Base-by-base conservation (phyloP, 2,113 vertebrate genomes). In the Tenebrosternarchus preto region DNA sequence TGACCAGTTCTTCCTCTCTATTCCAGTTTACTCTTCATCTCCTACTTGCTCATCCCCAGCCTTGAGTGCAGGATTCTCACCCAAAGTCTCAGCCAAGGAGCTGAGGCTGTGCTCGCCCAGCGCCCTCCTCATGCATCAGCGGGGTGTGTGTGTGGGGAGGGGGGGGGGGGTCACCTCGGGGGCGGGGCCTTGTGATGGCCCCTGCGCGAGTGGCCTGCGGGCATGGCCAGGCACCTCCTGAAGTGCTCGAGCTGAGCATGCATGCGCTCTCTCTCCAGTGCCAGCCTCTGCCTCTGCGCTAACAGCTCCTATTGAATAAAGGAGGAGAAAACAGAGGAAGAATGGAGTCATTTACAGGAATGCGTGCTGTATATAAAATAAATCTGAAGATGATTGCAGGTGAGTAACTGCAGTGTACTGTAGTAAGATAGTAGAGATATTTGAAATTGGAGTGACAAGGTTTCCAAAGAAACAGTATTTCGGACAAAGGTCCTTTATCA, bases 211-310 rank as follows among this genome's bases (percentile, higher is more conserved):
- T 96, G 96, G 86, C 94, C 89, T 72, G 96, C 92, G 66, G 97
- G 97, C 93, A 98, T 88, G 59, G 95, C 95, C 94, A 99, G 95
- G 94, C 97, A 98, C 95, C 98, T 98, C 92, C 96, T 92, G 93
- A 98, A 96, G 95, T 98, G 97, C 91, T 98, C 97, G 91, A 99
- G 94, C 92, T 99, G 96, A 0, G 96, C 95, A 91, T 99, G 96
- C 89, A 98, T 94, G 86, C 95, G 94, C 88, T 98, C 97, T 80
- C 96, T 90, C 85, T 99, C 97, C 0, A 95, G 91, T 0, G 95
- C 94, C 78, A 98, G 90, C 92, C 96, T 97, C 93, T 99, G 97
- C 85, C 96, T 96, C 93, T 99, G 97, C 82, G 85, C 94, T 93
- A 96, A 90, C 85, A 99, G 84, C 80, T 99, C 97, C 97, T 99